phyloP scores from a whole-genome alignment of 2,888 invertebrate genomes.

The Diloba caeruleocephala region DNA sequence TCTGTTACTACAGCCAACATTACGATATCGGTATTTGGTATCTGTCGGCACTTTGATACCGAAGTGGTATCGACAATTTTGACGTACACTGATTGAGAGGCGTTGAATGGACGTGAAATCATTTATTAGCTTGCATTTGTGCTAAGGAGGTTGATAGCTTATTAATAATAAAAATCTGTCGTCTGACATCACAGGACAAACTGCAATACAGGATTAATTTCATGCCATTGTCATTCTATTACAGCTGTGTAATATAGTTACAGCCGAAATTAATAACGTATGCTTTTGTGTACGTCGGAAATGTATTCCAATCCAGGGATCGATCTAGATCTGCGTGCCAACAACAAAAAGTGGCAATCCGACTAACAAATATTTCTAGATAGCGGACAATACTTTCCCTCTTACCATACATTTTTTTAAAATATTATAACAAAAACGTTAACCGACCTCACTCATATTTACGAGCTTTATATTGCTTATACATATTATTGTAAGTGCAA shows the following conservation, averaged over 20 bases:
- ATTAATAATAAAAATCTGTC: conserved; percentile 43
- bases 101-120: conserved; percentile 55
- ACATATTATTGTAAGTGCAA: conserved; percentile 8
- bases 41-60: conserved; percentile 57
- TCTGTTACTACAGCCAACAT: conserved; percentile 36
- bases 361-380: too few species aligned
- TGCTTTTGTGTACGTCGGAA: too few species aligned
- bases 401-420: too few species aligned
- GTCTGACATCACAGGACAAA: conserved; percentile 13
- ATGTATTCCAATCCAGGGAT: too few species aligned
- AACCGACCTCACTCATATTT: conserved; percentile 13
- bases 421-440: too few species aligned
- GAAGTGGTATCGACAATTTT: conserved; percentile 46
- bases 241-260: too few species aligned
- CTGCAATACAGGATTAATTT: neutral
- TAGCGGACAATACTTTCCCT: too few species aligned
- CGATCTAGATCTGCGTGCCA: too few species aligned
- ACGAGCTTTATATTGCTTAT: conserved; percentile 6
- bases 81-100: conserved; percentile 50
- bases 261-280: too few species aligned
- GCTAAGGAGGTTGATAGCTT: conserved; percentile 43
- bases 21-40: conserved; percentile 46
- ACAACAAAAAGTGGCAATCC: too few species aligned
- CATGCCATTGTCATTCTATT: too few species aligned
- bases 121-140: conserved; percentile 44